phyloP scores from a whole-genome alignment of 2,797 vertebrate species.

The Eremophila alpestris region DNA sequence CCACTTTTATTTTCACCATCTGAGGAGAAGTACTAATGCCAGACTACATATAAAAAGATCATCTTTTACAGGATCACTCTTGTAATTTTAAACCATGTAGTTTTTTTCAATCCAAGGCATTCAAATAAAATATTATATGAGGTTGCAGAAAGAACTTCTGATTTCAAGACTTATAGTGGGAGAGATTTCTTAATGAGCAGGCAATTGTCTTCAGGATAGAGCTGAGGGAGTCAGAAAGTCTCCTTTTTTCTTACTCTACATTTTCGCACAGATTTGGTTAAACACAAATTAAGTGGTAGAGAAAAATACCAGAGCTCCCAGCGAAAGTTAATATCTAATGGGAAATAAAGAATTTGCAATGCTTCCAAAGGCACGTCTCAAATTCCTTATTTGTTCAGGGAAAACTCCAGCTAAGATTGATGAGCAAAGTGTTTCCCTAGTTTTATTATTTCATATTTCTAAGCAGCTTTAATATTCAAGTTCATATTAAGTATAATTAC shows the following conservation, averaged over 20 bases:
- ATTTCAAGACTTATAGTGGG: not conserved
- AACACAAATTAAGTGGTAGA: not conserved
- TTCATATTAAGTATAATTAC: not conserved
- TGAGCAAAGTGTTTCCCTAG: not conserved
- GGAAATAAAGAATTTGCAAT: not conserved
- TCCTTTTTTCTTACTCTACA: not conserved
- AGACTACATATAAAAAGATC: not conserved
- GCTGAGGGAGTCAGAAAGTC: not conserved
- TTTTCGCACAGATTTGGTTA: not conserved
- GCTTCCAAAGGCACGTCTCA: not conserved
- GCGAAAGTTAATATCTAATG: not conserved
- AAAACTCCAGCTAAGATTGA: not conserved
- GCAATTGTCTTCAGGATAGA: not conserved
- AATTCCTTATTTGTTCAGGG: not conserved
- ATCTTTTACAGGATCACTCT: not conserved
- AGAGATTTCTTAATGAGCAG: not conserved
- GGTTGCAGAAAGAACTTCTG: not conserved
- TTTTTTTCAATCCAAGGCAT: not conserved
- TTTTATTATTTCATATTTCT: not conserved
- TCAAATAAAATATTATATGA: not conserved
- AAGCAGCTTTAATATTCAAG: not conserved
- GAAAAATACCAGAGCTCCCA: not conserved
- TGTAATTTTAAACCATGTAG: not conserved
- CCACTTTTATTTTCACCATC: not conserved
- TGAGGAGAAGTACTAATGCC: not conserved